phyloP scores from a whole-genome alignment of 2,797 vertebrate genomes.

The Otolemur crassicaudatus region DNA sequence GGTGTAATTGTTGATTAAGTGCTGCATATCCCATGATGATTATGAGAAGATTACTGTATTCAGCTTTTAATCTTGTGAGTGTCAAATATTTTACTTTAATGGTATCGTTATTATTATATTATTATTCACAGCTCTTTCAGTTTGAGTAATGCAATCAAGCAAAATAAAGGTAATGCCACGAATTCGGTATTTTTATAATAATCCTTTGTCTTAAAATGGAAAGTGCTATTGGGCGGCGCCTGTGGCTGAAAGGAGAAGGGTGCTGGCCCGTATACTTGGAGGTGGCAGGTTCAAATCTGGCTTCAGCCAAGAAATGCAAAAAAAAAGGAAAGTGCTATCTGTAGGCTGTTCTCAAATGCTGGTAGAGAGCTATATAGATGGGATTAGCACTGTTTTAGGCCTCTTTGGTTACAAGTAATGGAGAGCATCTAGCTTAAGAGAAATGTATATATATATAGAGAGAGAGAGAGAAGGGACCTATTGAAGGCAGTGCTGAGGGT shows the following conservation, averaged over 20 bases:
- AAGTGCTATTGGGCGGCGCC: constrained; percentile 33
- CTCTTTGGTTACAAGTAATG: background rate
- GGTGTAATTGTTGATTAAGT: constrained; percentile 82
- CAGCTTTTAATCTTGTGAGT: constrained; percentile 82
- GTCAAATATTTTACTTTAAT: constrained; percentile 83
- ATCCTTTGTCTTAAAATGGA: constrained; percentile 52
- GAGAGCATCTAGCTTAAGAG: background rate
- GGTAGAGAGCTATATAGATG: background rate
- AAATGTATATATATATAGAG: background rate
- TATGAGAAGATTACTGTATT: constrained; percentile 82
- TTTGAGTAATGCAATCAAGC: constrained; percentile 80
- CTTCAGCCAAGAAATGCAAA: too few relatives aligned
- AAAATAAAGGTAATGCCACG: constrained; percentile 74
- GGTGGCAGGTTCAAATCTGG: too few relatives aligned
- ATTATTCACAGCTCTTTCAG: constrained; percentile 75
- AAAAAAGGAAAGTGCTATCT: constrained; percentile 52
- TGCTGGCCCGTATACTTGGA: too few relatives aligned
- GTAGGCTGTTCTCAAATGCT: background rate
- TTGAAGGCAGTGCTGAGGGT: background rate
- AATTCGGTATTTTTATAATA: constrained; percentile 9
- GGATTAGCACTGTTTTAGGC: background rate
- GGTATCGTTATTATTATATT: constrained; percentile 78
- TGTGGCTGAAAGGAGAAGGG: too few relatives aligned
- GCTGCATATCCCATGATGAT: constrained; percentile 71
- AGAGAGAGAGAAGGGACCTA: background rate